Base-by-base conservation (phyloP, 2,797 vertebrate species). In the Etheostoma nigrum region DNA sequence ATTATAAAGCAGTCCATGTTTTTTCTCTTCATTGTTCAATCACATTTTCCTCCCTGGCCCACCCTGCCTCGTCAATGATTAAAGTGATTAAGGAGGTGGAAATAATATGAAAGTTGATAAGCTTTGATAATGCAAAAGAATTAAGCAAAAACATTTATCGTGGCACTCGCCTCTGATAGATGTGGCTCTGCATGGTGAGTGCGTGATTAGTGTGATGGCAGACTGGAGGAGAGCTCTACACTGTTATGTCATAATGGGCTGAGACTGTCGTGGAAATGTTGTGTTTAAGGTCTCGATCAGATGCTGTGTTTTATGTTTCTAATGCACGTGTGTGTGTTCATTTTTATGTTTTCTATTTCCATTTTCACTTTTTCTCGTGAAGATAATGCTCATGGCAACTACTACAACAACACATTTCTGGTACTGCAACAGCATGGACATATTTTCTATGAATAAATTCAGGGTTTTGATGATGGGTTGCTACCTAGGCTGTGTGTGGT, bases 401-500 rank as follows among this genome's bases (percentile, higher is more conserved):
- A 8, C 19, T 42, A 8, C 18, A 48, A 75, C 57, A 67, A 75
- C 57, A 67, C 44, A 14, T 57, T 62, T 21, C 25, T 53, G 21
- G 36, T 53, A 13, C 8, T 51, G 52, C 1, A 10, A 60, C 52
- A 12, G 40, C 14, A 54, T 59, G 47, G 60, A 76, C 25, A 80
- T 69, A 48, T 70, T 74, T 70, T 52, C 51, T 47, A 65, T 76
- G 49, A 85, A 86, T 77, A 79, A 74, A 74, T 72, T 68, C 19
- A n/a, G 19, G 23, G 51, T 73, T 67, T 67, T 64, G 63, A 76
- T 55, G 55, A 16, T 27, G 33, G 21, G 23, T 81, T 94, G 95
- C 95, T 94, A 95, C 95, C 94, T 85, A 45, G 74, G 66, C 75
- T 84, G 76, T 55, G 23, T 66, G 94, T 93, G 67, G 92, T 94